Base-by-base conservation (phyloP, 1,140 invertebrate genomes). In the Tetranychus urticae region DNA sequence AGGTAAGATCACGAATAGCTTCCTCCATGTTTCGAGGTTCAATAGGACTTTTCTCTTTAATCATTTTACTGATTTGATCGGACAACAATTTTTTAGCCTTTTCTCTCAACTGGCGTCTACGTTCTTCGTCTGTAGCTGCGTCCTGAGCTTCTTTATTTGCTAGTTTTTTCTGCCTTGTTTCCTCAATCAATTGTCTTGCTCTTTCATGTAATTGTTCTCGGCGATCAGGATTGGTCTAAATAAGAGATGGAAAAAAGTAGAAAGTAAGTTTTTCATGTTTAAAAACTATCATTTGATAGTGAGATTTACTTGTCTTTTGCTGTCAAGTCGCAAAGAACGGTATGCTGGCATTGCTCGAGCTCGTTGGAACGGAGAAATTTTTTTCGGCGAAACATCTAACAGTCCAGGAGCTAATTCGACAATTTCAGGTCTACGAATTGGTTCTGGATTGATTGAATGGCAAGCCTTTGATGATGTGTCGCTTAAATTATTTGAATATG, bases 181-280 rank as follows among this genome's bases (percentile, higher is more conserved):
- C 85, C 71, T 93, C 87, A 66, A 93, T 77, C 72, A 96, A 77
- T 71, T 86, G 79, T 70, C 86, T 81, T 59, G 89, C 89, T 75
- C 86, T 77, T 78, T 92, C 88, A 72, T 86, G 84, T 66, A 93
- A 65, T 63, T 76, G 73, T 57, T 72, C 71, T 59, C 76, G 71
- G 34, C 73, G 67, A 23, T 7, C 37, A 39, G 14, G 36, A 58
- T 3, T 34, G 4, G 34, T 34, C 23, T 23, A 23, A 23, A 23
- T 23, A 23, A 23, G 23, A 23, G 23, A 31, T 6, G n/a, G 55
- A 2, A 31, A 14, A 56, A n/a, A n/a, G n/a, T 31, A 23, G 23
- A 23, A 23, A 23, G 23, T 23, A 23, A 23, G 23, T 23, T 23
- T 23, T 23, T 23, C 0, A n/a, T 58, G 23, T 37, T 31, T 42